These are phyloP conservation scores for Edolisoma coerulescens DNA, from an alignment of 2,113 vertebrate genomes.

Conservation along the genomic window DNA sequence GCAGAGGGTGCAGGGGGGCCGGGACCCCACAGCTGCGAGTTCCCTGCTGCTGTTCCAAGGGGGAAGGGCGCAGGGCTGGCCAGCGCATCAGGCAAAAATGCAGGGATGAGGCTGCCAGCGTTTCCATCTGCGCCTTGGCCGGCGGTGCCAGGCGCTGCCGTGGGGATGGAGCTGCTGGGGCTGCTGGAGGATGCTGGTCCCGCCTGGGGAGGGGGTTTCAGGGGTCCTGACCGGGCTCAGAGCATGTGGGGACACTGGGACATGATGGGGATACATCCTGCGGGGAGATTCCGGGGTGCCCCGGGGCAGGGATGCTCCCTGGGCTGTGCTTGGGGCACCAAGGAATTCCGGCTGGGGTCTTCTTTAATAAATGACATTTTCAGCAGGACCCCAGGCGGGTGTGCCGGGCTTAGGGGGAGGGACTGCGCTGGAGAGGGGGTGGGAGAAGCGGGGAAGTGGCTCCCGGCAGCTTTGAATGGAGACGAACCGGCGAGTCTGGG, in stretches of 20 bases:
- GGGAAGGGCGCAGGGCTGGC: neutral
- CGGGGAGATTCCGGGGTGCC: rapidly evolving
- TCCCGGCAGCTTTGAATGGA: neutral
- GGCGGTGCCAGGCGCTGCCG: neutral
- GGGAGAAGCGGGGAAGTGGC: neutral
- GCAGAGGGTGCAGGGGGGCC: neutral
- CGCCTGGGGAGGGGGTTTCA: neutral
- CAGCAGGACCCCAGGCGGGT: neutral
- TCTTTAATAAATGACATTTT: neutral
- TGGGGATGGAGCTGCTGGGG: rapidly evolving
- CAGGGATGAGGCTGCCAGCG: neutral
- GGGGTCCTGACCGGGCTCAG: neutral
- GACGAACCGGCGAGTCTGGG: neutral
- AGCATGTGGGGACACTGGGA: neutral
- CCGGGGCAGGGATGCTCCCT: neutral
- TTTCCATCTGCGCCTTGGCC: neutral
- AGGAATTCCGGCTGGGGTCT: rapidly evolving
- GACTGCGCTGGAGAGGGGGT: neutral
- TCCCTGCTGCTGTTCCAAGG: neutral
- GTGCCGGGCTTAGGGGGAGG: neutral
- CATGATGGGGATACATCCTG: neutral
- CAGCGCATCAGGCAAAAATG: neutral
- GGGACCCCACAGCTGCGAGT: rapidly evolving
- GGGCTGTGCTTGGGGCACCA: neutral
- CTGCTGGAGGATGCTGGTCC: neutral